A percentile compares a stretch with the other conserved stretches of the same genome.
Evolutionary conservation across 1,140 invertebrate species (phyloP).

Genomic region (Drosophila kurseongensis): DNA sequence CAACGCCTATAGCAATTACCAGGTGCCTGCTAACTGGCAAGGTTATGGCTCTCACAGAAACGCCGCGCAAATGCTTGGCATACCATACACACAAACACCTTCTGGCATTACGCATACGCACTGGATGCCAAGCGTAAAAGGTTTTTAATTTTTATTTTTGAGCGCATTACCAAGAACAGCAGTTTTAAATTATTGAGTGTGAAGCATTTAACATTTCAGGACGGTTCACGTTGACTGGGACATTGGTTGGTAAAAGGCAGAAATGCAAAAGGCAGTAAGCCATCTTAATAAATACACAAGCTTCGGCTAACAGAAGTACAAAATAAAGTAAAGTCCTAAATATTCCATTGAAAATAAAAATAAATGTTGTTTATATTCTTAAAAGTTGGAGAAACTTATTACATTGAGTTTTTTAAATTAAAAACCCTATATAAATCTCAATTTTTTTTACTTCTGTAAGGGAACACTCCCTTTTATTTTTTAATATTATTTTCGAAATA

Average conservation of each 20-base stretch:
- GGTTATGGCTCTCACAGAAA: conserved; percentile 68
- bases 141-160: conserved; percentile 15
- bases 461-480: no score
- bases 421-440: no score
- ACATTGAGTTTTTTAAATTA: no score
- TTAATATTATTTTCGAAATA: no score
- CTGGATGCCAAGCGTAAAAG: conserved; percentile 45
- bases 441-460: no score
- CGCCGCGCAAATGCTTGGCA: conserved; percentile 69
- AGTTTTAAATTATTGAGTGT: conserved; percentile 75
- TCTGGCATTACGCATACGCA: conserved; percentile 71
- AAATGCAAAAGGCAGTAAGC: not conserved
- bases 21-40: conserved; percentile 70
- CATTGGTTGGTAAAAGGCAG: conserved; percentile 29
- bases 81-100: conserved; percentile 58
- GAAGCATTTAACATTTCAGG: conserved; percentile 61
- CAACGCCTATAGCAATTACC: conserved; percentile 72
- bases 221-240: conserved; percentile 1
- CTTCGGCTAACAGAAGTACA: no score
- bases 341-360: no score
- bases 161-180: conserved; percentile 35
- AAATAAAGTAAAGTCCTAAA: no score
- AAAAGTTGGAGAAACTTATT: no score
- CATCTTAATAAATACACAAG: no score
- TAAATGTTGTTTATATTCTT: no score